Base-by-base conservation (phyloP, 2,113 vertebrate species). In the Parus major region DNA sequence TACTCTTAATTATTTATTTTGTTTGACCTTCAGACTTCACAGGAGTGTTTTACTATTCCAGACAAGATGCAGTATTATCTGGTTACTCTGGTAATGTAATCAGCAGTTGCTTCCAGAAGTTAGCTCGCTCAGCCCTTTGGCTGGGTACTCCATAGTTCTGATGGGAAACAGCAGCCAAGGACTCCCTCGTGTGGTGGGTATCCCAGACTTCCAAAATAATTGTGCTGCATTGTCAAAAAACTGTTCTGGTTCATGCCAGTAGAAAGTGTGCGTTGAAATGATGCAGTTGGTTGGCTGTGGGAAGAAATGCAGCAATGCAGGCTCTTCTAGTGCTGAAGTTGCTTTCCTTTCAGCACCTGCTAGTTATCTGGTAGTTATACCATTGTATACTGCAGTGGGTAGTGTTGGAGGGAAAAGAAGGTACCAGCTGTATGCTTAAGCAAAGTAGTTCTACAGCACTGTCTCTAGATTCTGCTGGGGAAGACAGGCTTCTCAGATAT, bases 161-260 rank as follows among this genome's bases (percentile, higher is more conserved):
- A 8, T 2, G 11, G 42, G 31, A 93, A 94, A 76, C 3, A 5
- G 53, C 56, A 89, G 88, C 52, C 77, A 71, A 96, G 92, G 79
- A 50, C 95, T 96, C 95, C 96, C 95, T 95, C 85, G 22, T 94
- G 95, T 94, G 95, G 90, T 42, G 56, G 79, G 82, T 93, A 66
- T 60, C 33, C 18, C n/a, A 60, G 5, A 33, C 36, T 61, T 72
- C 3, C 21, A 10, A 2, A 57, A 59, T 16, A 25, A 2, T 55
- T 6, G 1, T 47, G 8, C 39, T 1, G 21, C 14, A 0, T 5
- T 24, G 22, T 17, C 11, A 35, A 18, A 20, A 31, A 23, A 5
- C 12, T 20, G 17, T n/a, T 61, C 3, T 13, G 11, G 12, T 28
- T 93, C 22, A 4, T 1, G 1, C 0, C 0, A 12, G n/a, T 10